These are phyloP conservation scores for Euproctis similis DNA, from an alignment of 2,888 invertebrate genomes.

Conservation along the genomic window DNA sequence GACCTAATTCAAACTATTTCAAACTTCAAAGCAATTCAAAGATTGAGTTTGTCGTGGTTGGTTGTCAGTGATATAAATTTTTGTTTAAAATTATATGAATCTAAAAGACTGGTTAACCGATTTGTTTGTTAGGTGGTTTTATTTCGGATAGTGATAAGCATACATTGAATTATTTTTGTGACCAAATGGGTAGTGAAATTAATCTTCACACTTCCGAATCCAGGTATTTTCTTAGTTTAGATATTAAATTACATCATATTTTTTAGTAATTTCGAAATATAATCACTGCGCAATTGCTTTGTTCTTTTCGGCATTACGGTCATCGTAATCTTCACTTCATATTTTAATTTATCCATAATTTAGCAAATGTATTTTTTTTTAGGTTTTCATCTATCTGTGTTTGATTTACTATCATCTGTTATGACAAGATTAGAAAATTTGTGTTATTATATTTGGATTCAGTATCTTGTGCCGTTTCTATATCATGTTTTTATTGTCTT, in stretches of 20 bases:
- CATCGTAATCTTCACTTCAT: no score
- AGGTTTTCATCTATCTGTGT: conserved; percentile 26
- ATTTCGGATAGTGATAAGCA: no score
- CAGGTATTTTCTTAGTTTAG: conserved; percentile 47
- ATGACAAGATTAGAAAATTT: conserved; percentile 42
- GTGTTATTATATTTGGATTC: conserved; percentile 43
- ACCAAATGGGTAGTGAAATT: conserved; percentile 67
- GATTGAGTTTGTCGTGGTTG: no score
- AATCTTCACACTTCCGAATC: conserved; percentile 46
- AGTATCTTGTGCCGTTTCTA: conserved; percentile 43
- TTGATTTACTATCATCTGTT: conserved; percentile 25
- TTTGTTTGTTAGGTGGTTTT: no score
- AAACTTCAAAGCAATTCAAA: no score
- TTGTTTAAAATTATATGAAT: no score
- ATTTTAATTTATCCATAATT: conserved; percentile 9
- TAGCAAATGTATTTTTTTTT: conserved; percentile 24
- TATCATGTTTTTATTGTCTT: conserved; percentile 46
- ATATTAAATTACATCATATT: conserved; percentile 12
- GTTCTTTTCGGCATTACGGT: neutral
- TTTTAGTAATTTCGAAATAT: conserved; percentile 16
- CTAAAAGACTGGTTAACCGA: no score
- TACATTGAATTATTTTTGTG: conserved; percentile 25
- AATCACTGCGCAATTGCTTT: conserved; percentile 47
- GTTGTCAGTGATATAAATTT: no score
- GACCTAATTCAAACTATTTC: no score